These are phyloP conservation scores for Atractosteus spatula DNA, from an alignment of 2,113 vertebrate genomes.

Conservation along the genomic window DNA sequence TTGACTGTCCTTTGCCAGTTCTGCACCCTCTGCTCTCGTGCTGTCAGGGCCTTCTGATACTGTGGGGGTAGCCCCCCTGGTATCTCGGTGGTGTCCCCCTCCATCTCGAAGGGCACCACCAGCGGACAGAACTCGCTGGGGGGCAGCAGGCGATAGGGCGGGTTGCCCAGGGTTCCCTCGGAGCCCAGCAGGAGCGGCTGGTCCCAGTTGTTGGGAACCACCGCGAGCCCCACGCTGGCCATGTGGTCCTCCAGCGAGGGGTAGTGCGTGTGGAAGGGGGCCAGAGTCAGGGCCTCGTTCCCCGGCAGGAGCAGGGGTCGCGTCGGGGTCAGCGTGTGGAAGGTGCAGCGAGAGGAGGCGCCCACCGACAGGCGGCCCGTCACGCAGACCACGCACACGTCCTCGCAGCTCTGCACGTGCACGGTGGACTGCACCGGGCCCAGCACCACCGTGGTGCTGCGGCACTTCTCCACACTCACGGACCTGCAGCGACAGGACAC, in stretches of 20 bases:
- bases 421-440: conserved; percentile 82
- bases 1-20: conserved; percentile 85
- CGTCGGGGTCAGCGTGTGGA: conserved; percentile 81
- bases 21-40: conserved; percentile 76
- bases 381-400: conserved; percentile 74
- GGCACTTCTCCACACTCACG: conserved; percentile 87
- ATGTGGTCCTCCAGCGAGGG: conserved; percentile 94
- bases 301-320: conserved; percentile 84
- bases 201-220: conserved; percentile 89
- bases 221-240: conserved; percentile 87
- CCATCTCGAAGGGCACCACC: conserved; percentile 88
- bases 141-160: conserved; percentile 73
- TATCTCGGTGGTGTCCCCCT: conserved; percentile 89
- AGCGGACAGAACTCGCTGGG: conserved; percentile 77
- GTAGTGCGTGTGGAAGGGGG: conserved; percentile 90
- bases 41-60: conserved; percentile 73
- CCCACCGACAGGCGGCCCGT: conserved; percentile 74
- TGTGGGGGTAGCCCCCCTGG: conserved; percentile 77
- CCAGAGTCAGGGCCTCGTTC: conserved; percentile 77
- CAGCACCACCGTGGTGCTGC: conserved; percentile 81
- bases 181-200: conserved; percentile 75
- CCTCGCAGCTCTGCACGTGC: conserved; percentile 86
- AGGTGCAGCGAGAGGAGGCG: conserved; percentile 68
- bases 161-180: conserved; percentile 55
- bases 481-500: conserved; percentile 61